These are phyloP conservation scores for Lithosia quadra DNA, from an alignment of 2,888 invertebrate genomes.

Conservation along the genomic window DNA sequence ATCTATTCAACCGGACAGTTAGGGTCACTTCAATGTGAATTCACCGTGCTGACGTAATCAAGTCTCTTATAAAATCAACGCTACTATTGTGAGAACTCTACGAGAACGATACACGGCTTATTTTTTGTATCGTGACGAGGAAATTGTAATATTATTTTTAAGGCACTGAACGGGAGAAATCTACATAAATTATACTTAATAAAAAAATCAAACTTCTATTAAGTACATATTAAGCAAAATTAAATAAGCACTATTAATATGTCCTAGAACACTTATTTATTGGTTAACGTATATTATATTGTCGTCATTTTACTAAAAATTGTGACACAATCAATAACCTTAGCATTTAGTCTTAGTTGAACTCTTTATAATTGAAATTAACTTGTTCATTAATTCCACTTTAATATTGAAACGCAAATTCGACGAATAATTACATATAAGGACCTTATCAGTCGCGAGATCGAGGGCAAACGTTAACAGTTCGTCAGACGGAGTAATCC, in stretches of 20 bases:
- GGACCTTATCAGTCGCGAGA: slow-evolving; percentile 25
- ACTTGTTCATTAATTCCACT: not conserved
- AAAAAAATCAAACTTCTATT: no score
- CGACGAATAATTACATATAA: not conserved
- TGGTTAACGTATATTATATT: no score
- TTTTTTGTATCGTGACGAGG: not conserved
- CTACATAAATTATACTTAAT: no score
- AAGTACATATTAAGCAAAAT: no score
- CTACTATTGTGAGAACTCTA: not conserved
- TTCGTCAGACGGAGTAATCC: slow-evolving; percentile 63
- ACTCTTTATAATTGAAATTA: not conserved
- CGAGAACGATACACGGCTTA: not conserved
- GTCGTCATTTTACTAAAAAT: no score
- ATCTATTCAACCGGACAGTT: slow-evolving; percentile 36
- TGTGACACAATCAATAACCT: not conserved
- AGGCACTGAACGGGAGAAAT: no score
- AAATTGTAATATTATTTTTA: not conserved
- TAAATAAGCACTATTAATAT: no score
- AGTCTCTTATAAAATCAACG: slow-evolving; percentile 21
- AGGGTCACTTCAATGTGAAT: slow-evolving; percentile 37
- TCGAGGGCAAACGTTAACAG: slow-evolving; percentile 47
- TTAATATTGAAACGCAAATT: not conserved
- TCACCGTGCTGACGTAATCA: slow-evolving; percentile 31
- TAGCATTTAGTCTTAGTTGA: no score
- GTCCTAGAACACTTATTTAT: no score